Evolutionary conservation across 1,140 invertebrate genomes (phyloP).

Genomic region (Stratiolaelaps scimitus): DNA sequence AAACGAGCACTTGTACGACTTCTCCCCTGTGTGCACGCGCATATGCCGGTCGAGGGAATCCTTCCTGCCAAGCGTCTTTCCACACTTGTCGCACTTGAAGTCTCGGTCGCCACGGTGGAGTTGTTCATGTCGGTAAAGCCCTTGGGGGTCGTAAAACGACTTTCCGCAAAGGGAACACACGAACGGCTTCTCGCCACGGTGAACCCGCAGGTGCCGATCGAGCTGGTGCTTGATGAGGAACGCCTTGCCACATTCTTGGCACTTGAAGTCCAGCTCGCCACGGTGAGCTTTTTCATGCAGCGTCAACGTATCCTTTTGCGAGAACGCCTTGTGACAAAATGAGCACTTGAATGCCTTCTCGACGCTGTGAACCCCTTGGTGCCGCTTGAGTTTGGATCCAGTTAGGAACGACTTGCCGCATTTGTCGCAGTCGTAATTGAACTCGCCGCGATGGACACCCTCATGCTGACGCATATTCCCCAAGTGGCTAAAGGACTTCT

Average conservation of each 20-base stretch:
- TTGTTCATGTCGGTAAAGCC: no score
- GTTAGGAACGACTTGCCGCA: constrained; percentile 36
- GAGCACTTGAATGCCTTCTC: no score
- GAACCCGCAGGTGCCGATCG: constrained; percentile 31
- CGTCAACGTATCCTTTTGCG: no score
- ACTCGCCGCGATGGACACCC: constrained; percentile 36
- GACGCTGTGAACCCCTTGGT: no score
- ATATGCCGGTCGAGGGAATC: constrained; percentile 49
- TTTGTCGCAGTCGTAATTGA: constrained; percentile 35
- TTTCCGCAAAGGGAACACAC: no score
- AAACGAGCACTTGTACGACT: constrained; percentile 7
- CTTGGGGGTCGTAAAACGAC: no score
- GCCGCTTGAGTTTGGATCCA: no score
- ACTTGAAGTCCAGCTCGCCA: constrained; percentile 28
- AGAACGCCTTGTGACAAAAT: no score
- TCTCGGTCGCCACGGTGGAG: constrained; percentile 46
- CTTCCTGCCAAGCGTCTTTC: constrained; percentile 52
- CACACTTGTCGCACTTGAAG: constrained; percentile 49
- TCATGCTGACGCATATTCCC: constrained; percentile 36
- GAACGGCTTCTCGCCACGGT: constrained; percentile 33
- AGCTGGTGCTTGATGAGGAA: constrained; percentile 31
- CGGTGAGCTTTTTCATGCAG: constrained; percentile 28
- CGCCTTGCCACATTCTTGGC: constrained; percentile 33
- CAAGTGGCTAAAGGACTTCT: constrained; percentile 36
- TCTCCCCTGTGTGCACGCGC: constrained; percentile 23